These are phyloP conservation scores for Tinamus major DNA, from an alignment of 2,797 vertebrate genomes.

Conservation along the genomic window DNA sequence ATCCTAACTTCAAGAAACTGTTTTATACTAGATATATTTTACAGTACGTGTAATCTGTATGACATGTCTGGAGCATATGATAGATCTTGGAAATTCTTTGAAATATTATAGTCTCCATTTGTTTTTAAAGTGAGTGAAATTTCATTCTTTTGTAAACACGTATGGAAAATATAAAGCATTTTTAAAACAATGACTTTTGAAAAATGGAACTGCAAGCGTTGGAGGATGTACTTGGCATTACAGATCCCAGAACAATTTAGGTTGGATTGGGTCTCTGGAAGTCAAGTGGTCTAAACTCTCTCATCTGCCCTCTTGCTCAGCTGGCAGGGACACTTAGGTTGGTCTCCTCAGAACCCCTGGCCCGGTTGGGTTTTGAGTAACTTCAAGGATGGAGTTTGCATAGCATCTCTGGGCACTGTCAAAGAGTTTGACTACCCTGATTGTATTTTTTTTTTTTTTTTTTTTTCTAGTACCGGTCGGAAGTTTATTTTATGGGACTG, in stretches of 20 bases:
- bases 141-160: not conserved
- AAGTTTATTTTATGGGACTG: not conserved
- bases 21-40: not conserved
- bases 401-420: not conserved
- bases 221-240: not conserved
- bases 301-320: not conserved
- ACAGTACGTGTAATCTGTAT: not conserved
- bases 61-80: not conserved
- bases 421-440: not conserved
- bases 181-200: not conserved
- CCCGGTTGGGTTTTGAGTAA: not conserved
- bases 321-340: not conserved
- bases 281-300: not conserved
- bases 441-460: not conserved
- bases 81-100: not conserved
- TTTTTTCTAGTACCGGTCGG: not conserved
- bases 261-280: not conserved
- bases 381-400: not conserved
- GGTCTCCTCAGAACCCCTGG: not conserved
- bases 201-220: not conserved
- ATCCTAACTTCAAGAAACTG: not conserved
- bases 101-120: too few relatives aligned
- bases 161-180: not conserved
- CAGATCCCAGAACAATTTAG: not conserved
- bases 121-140: not conserved